A percentile compares a stretch with the other conserved stretches of the same genome.
These are phyloP conservation scores for Acanthosepion lycidas DNA, from an alignment of 2,888 invertebrate species.

Conservation along the genomic window DNA sequence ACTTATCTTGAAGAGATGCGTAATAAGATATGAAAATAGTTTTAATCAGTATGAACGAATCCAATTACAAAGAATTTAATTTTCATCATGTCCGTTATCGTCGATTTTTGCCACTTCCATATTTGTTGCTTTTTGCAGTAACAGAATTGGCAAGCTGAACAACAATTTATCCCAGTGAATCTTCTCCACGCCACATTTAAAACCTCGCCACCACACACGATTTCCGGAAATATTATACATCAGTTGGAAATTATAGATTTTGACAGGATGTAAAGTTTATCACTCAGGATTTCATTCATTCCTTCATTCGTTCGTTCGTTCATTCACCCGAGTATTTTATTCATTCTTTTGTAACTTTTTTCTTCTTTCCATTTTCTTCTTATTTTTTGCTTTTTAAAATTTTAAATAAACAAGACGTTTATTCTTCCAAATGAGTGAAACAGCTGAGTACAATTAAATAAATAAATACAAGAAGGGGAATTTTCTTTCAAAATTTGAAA, in stretches of 20 bases:
- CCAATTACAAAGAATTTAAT: too few relatives aligned
- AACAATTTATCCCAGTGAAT: background rate
- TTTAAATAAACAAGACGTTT: background rate
- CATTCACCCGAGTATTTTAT: background rate
- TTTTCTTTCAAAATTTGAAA: background rate
- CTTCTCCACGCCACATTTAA: background rate
- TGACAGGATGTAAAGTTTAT: slow-evolving; percentile 33
- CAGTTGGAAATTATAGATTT: slow-evolving; percentile 18
- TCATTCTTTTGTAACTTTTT: background rate
- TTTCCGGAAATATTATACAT: slow-evolving; percentile 22
- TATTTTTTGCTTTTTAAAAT: background rate
- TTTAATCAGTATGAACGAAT: too few relatives aligned
- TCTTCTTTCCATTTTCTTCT: background rate
- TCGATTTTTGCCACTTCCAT: too few relatives aligned
- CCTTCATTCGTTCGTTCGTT: too few relatives aligned
- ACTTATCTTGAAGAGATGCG: too few relatives aligned
- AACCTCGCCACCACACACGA: background rate
- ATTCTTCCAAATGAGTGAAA: background rate
- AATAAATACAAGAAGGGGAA: background rate
- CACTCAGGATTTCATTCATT: background rate
- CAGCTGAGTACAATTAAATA: slow-evolving; percentile 33
- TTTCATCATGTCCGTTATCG: too few relatives aligned
- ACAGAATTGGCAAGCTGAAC: background rate
- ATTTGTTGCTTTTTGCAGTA: background rate
- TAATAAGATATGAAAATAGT: too few relatives aligned